Evolutionary conservation across 2,797 vertebrate genomes (phyloP).

Genomic region (Eremophila alpestris): DNA sequence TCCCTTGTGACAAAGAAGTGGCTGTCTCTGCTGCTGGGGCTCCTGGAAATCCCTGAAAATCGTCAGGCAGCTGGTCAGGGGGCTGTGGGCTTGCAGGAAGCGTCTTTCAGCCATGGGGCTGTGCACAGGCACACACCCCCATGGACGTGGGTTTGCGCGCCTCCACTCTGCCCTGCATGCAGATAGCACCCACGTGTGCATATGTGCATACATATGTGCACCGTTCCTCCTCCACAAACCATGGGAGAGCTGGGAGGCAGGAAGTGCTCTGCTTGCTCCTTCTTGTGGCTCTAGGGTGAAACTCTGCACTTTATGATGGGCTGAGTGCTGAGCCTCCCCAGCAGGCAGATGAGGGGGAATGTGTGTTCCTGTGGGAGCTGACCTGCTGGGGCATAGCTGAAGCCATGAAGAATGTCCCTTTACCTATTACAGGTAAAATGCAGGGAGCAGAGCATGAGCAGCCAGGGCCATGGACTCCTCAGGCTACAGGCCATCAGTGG

Average conservation of each 20-base stretch:
- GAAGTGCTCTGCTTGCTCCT: neutral
- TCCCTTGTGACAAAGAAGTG: neutral
- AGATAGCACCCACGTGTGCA: slow-evolving; percentile 3
- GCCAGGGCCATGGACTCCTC: neutral
- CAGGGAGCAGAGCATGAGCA: neutral
- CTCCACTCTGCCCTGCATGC: neutral
- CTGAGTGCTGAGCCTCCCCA: neutral
- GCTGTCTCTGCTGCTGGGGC: neutral
- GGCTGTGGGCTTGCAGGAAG: neutral
- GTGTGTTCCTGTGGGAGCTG: neutral
- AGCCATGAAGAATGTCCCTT: neutral
- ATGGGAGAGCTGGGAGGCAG: neutral
- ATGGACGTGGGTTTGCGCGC: neutral
- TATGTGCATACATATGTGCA: slow-evolving; percentile 36
- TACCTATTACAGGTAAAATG: neutral
- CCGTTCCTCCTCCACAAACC: neutral
- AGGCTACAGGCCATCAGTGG: neutral
- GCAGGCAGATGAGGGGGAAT: neutral
- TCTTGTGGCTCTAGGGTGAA: neutral
- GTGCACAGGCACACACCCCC: neutral
- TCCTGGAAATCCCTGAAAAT: neutral
- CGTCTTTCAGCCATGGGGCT: neutral
- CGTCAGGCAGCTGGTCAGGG: neutral
- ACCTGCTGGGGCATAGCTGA: neutral
- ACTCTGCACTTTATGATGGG: neutral